A percentile compares a stretch with the other conserved stretches of the same genome.
Conservation (phyloP, 64 coral and sea anemone genomes). For the Acropora yongei region DNA sequence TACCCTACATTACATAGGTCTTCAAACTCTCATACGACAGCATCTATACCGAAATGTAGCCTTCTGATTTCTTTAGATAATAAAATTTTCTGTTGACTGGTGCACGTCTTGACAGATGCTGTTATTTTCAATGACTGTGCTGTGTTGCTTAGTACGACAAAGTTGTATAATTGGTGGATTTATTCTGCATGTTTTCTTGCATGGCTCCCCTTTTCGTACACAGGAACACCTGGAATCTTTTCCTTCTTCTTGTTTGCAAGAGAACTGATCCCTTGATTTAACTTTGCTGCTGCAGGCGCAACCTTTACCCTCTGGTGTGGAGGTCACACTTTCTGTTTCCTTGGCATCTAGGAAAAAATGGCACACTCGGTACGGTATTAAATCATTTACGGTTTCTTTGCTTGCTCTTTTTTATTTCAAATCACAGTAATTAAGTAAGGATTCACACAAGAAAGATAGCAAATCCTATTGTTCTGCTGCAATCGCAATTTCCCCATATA, state of each 20-base stretch:
- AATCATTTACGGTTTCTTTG: too few species aligned
- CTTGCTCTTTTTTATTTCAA: too few species aligned
- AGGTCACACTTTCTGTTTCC: not conserved
- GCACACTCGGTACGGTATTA: too few species aligned
- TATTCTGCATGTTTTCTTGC: not conserved
- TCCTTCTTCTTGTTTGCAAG: not conserved
- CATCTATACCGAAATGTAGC: not conserved
- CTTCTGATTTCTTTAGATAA: not conserved
- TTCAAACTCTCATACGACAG: not conserved
- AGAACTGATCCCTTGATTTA: not conserved
- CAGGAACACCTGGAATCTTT: not conserved
- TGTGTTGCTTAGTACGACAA: not conserved
- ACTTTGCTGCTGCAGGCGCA: not conserved
- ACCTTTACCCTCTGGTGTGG: not conserved
- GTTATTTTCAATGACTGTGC: not conserved
- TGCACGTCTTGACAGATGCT: not conserved
- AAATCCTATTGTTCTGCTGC: too few species aligned
- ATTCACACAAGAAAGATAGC: too few species aligned
- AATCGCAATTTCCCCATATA: too few species aligned
- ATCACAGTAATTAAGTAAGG: too few species aligned
- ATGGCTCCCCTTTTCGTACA: not conserved
- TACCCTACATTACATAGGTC: too few species aligned
- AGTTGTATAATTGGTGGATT: conserved; percentile 10
- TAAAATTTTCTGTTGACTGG: not conserved
- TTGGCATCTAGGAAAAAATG: too few species aligned